phyloP scores from a whole-genome alignment of 2,113 vertebrate species.

The Gila orcuttii region DNA sequence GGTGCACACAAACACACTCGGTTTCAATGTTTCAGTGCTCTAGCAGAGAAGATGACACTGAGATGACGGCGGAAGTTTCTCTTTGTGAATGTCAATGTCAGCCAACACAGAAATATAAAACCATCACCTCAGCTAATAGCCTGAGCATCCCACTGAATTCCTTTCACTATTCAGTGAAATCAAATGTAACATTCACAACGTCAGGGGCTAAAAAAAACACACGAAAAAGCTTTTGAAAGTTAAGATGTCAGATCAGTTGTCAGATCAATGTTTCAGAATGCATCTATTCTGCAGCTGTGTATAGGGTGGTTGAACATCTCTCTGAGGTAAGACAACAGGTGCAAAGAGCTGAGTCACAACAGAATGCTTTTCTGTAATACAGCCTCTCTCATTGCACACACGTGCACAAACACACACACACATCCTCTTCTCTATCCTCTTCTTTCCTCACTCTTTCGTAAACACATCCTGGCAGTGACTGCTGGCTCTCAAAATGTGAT shows the following conservation, averaged over 20 bases:
- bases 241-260: neutral
- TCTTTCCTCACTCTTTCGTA: slow-evolving; percentile 8
- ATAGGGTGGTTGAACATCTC: neutral
- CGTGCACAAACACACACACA: neutral
- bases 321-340: slow-evolving; percentile 29
- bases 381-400: neutral
- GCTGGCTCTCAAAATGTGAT: neutral
- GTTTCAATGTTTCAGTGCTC: neutral
- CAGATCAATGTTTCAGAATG: neutral
- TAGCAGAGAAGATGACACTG: slow-evolving; percentile 46
- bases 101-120: slow-evolving; percentile 31
- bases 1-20: neutral
- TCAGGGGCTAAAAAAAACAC: neutral
- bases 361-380: neutral
- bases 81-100: slow-evolving; percentile 25
- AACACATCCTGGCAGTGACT: slow-evolving; percentile 20
- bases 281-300: neutral
- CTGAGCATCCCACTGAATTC: neutral
- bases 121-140: slow-evolving; percentile 15
- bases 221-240: neutral
- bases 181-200: neutral
- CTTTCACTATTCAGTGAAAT: neutral
- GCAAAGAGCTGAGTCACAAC: slow-evolving; percentile 5
- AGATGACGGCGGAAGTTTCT: slow-evolving; percentile 18
- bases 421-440: neutral